Evolutionary conservation across 2,797 vertebrate species (phyloP).

Genomic region (Erethizon dorsatum): DNA sequence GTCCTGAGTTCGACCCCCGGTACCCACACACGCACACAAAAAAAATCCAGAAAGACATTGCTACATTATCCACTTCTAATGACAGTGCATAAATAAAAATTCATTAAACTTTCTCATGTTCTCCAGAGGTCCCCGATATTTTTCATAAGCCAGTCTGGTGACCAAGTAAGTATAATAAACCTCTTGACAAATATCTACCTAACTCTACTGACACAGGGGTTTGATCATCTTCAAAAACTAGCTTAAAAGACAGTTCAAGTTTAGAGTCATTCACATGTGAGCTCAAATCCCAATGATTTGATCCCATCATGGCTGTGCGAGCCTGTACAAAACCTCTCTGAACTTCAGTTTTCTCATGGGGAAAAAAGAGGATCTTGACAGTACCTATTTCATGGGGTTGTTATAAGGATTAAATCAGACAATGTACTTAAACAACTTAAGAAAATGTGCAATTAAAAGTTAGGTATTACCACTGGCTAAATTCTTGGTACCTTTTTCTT

Average conservation of each 20-base stretch:
- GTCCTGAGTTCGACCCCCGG: no score
- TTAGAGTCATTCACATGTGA: background rate
- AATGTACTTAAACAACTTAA: background rate
- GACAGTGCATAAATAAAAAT: background rate
- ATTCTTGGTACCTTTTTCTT: background rate
- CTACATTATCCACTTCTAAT: background rate
- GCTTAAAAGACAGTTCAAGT: conserved; percentile 6
- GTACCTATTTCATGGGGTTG: background rate
- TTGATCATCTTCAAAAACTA: conserved; percentile 31
- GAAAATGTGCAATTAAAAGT: conserved; percentile 4
- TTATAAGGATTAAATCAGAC: background rate
- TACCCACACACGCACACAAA: no score
- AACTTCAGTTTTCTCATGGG: background rate
- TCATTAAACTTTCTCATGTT: background rate
- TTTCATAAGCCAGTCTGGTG: background rate
- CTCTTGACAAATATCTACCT: background rate
- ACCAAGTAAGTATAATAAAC: background rate
- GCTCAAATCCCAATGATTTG: background rate
- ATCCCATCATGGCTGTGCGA: background rate
- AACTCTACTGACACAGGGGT: background rate
- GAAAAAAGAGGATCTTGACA: background rate
- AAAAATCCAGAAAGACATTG: background rate
- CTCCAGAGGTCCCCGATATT: background rate
- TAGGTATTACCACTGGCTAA: background rate
- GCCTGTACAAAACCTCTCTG: conserved; percentile 2